phyloP scores from a whole-genome alignment of 2,888 invertebrate genomes.

The Scaptomyza caliginosa region DNA sequence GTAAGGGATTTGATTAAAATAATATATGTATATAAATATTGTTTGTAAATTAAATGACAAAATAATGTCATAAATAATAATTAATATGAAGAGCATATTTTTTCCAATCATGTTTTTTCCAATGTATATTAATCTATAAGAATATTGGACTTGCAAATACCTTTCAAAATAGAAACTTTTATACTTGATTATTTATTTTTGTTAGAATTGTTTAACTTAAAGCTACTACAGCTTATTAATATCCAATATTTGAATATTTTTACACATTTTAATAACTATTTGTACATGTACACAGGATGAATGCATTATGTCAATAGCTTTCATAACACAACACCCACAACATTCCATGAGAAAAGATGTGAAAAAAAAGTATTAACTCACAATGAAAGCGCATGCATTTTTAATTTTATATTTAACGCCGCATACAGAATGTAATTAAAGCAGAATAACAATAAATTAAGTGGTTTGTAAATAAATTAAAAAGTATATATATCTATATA shows the following conservation, averaged over 20 bases:
- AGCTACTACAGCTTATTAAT: no score
- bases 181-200: not conserved
- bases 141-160: not conserved
- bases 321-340: constrained; percentile 21
- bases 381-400: constrained; percentile 59
- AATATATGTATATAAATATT: constrained; percentile 50
- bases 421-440: constrained; percentile 77
- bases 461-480: constrained; percentile 82
- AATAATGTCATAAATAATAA: constrained; percentile 75
- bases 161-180: no score
- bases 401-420: constrained; percentile 68
- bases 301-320: constrained; percentile 69
- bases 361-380: constrained; percentile 23
- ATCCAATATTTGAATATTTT: not conserved
- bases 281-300: constrained; percentile 41
- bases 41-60: constrained; percentile 55
- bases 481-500: constrained; percentile 35
- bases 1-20: constrained; percentile 21
- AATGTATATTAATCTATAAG: constrained; percentile 4
- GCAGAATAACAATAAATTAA: constrained; percentile 81
- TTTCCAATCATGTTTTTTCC: constrained; percentile 22
- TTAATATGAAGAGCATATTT: constrained; percentile 49
- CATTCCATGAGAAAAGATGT: constrained; percentile 18
- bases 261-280: constrained; percentile 26
- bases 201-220: not conserved